Evolutionary conservation across 2,113 vertebrate species (phyloP), one percentile per base, ranked within the genome.

Genomic region (Sinocyclocheilus rhinocerous): DNA sequence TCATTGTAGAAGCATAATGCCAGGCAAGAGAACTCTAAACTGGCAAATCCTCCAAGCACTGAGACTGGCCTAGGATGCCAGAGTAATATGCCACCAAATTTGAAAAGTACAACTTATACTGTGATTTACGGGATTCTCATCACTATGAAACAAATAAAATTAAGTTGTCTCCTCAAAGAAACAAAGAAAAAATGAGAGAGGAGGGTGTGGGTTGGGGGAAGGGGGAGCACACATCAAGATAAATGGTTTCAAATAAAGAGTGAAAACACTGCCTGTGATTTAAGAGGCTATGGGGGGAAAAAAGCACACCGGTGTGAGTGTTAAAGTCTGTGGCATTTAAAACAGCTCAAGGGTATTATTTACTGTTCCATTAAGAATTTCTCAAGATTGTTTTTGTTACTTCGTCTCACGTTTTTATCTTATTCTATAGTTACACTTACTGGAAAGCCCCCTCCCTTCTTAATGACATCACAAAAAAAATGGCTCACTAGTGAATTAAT

Each of bases 161-260:
- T 76, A 26, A 76, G 73, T 16, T 85, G 81, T 85, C 80, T 24
- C 85, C 88, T 87, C 77, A 72, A 84, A 86, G 84, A 91, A 90
- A 89, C 83, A 83, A 91, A 91, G 86, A 84, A 90, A 87, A 89
- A 80, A 77, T 50, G 67, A 65, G 15, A 59, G 50, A 78, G 76
- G 70, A 26, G n/a, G n/a, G 73, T 76, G 42, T 76, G 39, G 11
- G 13, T 48, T 67, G 59, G 61, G 36, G 63, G 22, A 33, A 26
- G 61, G 85, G 83, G 59, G 77, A 45, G 73, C 57, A 33, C 76
- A 77, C 83, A 86, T 89, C 75, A 87, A 91, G 87, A 91, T 86
- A 90, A 91, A 92, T 87, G 87, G 85, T 81, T 88, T 87, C 84
- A 91, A 89, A 92, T 92, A 90, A 91, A 89, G 88, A 90, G 52